phyloP scores from a whole-genome alignment of 1,140 invertebrate species.

The Himalopsyche phryganea region DNA sequence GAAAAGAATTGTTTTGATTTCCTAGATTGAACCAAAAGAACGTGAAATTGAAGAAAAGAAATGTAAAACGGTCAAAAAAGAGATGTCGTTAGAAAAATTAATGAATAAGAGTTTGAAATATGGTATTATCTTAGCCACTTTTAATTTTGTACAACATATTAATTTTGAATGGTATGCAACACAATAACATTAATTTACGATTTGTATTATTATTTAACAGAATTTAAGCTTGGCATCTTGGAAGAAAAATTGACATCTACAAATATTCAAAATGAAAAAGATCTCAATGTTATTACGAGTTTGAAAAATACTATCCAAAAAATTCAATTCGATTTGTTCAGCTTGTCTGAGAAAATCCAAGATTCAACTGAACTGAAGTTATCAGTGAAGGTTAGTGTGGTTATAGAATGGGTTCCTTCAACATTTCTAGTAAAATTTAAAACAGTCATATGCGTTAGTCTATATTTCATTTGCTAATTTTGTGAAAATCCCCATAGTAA shows the following conservation, averaged over 20 bases:
- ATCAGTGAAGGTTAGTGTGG: slow-evolving; percentile 61
- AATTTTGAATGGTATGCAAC: background rate
- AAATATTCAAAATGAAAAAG: slow-evolving; percentile 65
- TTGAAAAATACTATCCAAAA: slow-evolving; percentile 66
- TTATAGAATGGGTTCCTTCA: no score
- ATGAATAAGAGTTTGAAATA: slow-evolving; percentile 63
- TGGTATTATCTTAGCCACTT: slow-evolving; percentile 47
- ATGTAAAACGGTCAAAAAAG: slow-evolving; percentile 72
- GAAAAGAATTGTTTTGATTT: slow-evolving; percentile 47
- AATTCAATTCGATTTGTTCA: slow-evolving; percentile 76
- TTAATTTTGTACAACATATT: background rate
- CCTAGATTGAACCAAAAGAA: slow-evolving; percentile 80
- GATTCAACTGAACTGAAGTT: slow-evolving; percentile 72
- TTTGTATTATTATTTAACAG: slow-evolving; percentile 45
- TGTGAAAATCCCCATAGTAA: no score
- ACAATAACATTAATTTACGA: background rate
- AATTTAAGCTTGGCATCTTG: slow-evolving; percentile 69
- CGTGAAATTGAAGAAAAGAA: slow-evolving; percentile 74
- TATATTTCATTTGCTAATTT: no score
- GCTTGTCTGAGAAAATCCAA: slow-evolving; percentile 71
- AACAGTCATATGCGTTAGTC: no score
- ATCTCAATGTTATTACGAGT: slow-evolving; percentile 60
- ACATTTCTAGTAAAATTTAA: no score
- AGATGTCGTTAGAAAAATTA: slow-evolving; percentile 68
- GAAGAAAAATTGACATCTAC: slow-evolving; percentile 71